Evolutionary conservation across 2,888 invertebrate species (phyloP).

Genomic region (Antheraea assamensis): DNA sequence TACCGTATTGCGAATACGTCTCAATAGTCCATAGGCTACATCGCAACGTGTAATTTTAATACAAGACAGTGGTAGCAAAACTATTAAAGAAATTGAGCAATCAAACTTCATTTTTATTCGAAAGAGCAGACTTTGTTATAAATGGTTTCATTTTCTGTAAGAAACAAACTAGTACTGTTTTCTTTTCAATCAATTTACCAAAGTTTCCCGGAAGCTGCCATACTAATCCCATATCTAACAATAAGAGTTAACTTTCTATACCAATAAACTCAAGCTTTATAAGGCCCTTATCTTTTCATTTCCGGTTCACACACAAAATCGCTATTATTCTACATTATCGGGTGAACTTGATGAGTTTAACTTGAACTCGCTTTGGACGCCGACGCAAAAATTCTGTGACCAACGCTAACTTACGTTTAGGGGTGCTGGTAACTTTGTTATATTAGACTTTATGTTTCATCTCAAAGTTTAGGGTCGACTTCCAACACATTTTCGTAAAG

Average conservation of each 20-base stretch:
- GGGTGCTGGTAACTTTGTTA: not conserved
- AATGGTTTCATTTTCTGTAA: conserved; percentile 39
- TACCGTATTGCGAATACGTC: not conserved
- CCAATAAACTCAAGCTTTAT: conserved; percentile 66
- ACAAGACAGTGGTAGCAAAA: not conserved
- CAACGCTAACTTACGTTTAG: conserved; percentile 29
- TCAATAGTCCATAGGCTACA: not conserved
- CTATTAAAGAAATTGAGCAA: not conserved
- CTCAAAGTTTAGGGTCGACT: not conserved
- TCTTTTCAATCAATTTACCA: conserved; percentile 61
- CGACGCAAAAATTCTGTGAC: conserved; percentile 37
- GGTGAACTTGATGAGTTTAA: conserved; percentile 63
- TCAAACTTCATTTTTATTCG: not conserved
- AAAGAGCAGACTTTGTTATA: conserved; percentile 14
- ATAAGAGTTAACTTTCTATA: conserved; percentile 54
- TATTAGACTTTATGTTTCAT: conserved; percentile 9
- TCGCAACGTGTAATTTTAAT: not conserved
- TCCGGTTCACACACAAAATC: conserved; percentile 55
- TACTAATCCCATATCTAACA: conserved; percentile 60
- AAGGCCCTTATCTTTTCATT: conserved; percentile 67
- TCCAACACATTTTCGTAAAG: not conserved
- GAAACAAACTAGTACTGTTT: conserved; percentile 35
- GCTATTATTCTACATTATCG: conserved; percentile 75
- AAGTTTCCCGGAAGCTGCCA: conserved; percentile 48
- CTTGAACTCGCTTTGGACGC: conserved; percentile 44